Evolutionary conservation across 2,113 vertebrate species (phyloP).

Genomic region (Entomyzon cyanotis): DNA sequence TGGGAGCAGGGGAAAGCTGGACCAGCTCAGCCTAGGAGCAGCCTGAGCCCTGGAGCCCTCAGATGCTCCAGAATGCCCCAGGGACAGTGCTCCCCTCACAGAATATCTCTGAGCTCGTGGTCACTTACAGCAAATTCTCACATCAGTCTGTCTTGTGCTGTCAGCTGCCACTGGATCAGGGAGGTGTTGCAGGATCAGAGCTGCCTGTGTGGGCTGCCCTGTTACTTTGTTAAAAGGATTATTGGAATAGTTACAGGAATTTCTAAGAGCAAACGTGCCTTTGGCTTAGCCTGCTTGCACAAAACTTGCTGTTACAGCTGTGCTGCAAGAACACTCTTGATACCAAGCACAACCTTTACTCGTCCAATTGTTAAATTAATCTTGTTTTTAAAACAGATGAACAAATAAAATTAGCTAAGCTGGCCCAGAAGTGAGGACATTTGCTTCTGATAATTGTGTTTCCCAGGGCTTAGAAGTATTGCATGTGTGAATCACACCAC

Average conservation of each 20-base stretch:
- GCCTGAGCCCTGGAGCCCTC: background rate
- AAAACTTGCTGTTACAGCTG: background rate
- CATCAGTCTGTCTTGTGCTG: background rate
- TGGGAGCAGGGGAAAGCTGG: background rate
- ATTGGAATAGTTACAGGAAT: background rate
- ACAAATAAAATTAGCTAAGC: background rate
- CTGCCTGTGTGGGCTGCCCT: background rate
- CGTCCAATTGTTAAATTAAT: background rate
- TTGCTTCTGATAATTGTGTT: background rate
- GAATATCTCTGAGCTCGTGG: background rate
- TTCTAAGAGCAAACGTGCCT: background rate
- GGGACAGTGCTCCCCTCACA: rapidly evolving
- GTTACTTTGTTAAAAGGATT: background rate
- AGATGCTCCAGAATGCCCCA: background rate
- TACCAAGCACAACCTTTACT: background rate
- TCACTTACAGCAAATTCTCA: background rate
- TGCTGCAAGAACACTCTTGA: background rate
- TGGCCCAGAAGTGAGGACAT: background rate
- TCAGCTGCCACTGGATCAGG: background rate
- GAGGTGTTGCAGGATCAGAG: background rate
- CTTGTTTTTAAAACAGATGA: background rate
- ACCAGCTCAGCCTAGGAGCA: background rate
- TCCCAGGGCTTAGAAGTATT: background rate
- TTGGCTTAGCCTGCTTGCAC: background rate
- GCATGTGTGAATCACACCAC: background rate